Conservation (phyloP, 1,140 invertebrate genomes). For the Leptopilina boulardi region DNA sequence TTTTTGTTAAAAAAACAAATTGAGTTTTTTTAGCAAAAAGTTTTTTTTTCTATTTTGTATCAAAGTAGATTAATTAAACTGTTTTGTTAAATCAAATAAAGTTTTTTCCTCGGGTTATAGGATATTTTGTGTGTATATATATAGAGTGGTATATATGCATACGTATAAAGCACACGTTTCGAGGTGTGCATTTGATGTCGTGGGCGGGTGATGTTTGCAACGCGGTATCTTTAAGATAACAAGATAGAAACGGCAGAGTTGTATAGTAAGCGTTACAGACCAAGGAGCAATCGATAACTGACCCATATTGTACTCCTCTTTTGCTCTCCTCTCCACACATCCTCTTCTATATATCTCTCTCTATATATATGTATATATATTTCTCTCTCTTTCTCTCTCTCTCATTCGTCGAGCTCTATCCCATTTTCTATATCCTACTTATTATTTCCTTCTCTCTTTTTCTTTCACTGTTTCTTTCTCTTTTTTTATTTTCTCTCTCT, state of each 20-base stretch:
- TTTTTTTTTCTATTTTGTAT: no score
- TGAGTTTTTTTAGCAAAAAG: no score
- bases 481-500: conserved; percentile 35
- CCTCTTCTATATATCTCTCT: conserved; percentile 37
- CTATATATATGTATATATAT: conserved; percentile 36
- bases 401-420: conserved; percentile 34
- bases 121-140: no score
- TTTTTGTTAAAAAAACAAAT: no score
- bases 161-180: neutral
- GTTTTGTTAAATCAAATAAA: no score
- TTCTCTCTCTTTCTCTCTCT: conserved; percentile 35
- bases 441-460: neutral
- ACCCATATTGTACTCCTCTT: conserved; percentile 73
- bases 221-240: conserved; percentile 57
- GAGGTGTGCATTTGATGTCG: conserved; percentile 19
- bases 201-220: conserved; percentile 6
- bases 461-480: conserved; percentile 36
- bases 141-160: neutral
- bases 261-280: conserved; percentile 55
- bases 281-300: conserved; percentile 69
- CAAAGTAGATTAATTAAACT: no score
- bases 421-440: conserved; percentile 7
- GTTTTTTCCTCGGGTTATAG: no score
- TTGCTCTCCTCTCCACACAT: conserved; percentile 44
- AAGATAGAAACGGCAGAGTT: conserved; percentile 56